Evolutionary conservation across 2,113 vertebrate genomes (phyloP).

Genomic region (Hippocampus barbouri): DNA sequence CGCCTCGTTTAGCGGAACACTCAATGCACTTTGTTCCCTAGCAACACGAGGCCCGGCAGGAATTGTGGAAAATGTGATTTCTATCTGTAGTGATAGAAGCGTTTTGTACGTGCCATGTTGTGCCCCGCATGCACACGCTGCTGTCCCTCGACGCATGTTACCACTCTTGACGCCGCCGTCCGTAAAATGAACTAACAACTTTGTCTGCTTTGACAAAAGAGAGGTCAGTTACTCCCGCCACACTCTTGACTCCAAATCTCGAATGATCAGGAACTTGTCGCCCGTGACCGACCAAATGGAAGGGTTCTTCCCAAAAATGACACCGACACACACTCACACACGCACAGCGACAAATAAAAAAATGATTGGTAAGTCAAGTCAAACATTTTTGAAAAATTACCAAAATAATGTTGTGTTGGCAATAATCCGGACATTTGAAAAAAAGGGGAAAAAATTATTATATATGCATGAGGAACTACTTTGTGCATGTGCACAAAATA

Average conservation of each 20-base stretch:
- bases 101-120: conserved; percentile 30
- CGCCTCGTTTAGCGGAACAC: conserved; percentile 22
- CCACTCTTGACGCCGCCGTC: conserved; percentile 30
- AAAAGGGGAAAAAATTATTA: too few relatives aligned
- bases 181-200: conserved; percentile 10
- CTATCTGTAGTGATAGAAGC: conserved; percentile 58
- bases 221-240: conserved; percentile 56
- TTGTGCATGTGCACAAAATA: too few relatives aligned
- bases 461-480: too few relatives aligned
- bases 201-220: conserved; percentile 31
- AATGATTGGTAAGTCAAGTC: conserved; percentile 26
- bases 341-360: background rate
- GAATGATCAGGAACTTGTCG: conserved; percentile 1
- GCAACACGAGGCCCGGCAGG: conserved; percentile 59
- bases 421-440: background rate
- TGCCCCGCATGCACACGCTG: conserved; percentile 50
- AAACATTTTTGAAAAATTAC: background rate
- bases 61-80: conserved; percentile 54
- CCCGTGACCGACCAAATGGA: background rate
- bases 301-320: background rate
- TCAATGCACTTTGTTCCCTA: conserved; percentile 36
- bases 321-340: too few relatives aligned
- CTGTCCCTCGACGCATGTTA: conserved; percentile 48
- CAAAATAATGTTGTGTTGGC: background rate
- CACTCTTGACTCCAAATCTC: conserved; percentile 17